Conservation (phyloP, 1,140 invertebrate species). For the Penaeus vannamei region DNA sequence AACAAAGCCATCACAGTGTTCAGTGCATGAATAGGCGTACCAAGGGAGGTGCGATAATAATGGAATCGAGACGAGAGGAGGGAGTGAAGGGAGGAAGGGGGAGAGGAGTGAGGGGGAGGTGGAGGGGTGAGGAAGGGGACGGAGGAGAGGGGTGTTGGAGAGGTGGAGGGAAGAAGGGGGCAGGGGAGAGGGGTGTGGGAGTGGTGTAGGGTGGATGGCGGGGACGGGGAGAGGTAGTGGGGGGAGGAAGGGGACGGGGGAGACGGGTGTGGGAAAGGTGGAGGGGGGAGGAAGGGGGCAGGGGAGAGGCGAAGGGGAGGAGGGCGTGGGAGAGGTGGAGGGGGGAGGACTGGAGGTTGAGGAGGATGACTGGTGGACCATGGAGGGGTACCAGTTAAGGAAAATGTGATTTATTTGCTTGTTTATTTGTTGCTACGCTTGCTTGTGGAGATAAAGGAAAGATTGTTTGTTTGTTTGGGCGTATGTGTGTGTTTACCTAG, state of each 20-base stretch:
- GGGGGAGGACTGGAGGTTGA: neutral
- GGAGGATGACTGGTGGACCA: neutral
- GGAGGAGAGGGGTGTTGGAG: neutral
- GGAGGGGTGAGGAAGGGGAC: neutral
- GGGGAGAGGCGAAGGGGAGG: neutral
- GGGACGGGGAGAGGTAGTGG: neutral
- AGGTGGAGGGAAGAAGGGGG: neutral
- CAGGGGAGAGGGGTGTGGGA: neutral
- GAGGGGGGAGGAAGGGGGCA: neutral
- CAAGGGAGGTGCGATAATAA: neutral
- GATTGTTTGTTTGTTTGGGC: too few relatives aligned
- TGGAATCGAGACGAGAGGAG: neutral
- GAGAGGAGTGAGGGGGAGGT: neutral
- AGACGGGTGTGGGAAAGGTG: neutral
- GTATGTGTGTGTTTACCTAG: too few relatives aligned
- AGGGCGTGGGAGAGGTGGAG: neutral
- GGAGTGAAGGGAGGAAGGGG: neutral
- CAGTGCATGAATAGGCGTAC: neutral
- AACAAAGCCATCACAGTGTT: neutral
- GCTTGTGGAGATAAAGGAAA: too few relatives aligned
- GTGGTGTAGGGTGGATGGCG: neutral
- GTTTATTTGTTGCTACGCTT: too few relatives aligned
- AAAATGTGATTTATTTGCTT: too few relatives aligned
- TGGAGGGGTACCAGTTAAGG: too few relatives aligned
- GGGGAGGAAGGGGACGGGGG: neutral